A percentile compares a stretch with the other conserved stretches of the same genome.
These are phyloP conservation scores for Pristiophorus japonicus DNA, from an alignment of 2,113 vertebrate genomes.

Conservation along the genomic window DNA sequence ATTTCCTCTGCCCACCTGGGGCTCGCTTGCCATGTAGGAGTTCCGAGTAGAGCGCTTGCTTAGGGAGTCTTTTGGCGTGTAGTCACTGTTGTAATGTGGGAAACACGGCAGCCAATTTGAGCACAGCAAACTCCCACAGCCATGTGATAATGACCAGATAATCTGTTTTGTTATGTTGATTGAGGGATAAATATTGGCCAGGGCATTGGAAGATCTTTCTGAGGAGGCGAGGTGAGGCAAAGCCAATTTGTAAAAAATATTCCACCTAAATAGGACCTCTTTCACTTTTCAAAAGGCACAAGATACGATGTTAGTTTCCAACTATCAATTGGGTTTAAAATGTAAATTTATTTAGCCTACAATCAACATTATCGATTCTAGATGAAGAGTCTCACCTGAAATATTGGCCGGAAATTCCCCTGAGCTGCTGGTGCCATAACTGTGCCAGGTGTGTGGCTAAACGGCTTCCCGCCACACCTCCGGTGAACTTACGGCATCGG, in stretches of 20 bases:
- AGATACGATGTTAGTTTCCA: background rate
- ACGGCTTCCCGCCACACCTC: background rate
- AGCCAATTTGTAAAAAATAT: background rate
- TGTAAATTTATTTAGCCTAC: background rate
- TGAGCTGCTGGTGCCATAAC: background rate
- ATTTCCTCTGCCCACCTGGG: too few species aligned
- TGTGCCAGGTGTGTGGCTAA: background rate
- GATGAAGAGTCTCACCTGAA: background rate
- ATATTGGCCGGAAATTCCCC: background rate
- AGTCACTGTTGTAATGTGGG: too few species aligned
- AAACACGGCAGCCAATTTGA: too few species aligned
- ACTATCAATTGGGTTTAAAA: background rate
- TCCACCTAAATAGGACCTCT: background rate
- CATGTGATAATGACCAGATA: too few species aligned
- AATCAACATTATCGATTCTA: background rate
- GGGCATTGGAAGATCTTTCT: background rate
- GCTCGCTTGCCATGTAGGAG: too few species aligned
- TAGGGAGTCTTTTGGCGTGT: too few species aligned
- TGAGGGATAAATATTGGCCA: too few species aligned
- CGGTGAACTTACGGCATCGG: too few species aligned
- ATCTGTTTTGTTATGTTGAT: too few species aligned
- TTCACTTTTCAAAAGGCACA: background rate
- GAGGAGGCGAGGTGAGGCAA: background rate
- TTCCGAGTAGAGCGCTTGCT: too few species aligned
- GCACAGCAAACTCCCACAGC: too few species aligned